Conservation (phyloP, 2,113 vertebrate species). For the Aix galericulata region DNA sequence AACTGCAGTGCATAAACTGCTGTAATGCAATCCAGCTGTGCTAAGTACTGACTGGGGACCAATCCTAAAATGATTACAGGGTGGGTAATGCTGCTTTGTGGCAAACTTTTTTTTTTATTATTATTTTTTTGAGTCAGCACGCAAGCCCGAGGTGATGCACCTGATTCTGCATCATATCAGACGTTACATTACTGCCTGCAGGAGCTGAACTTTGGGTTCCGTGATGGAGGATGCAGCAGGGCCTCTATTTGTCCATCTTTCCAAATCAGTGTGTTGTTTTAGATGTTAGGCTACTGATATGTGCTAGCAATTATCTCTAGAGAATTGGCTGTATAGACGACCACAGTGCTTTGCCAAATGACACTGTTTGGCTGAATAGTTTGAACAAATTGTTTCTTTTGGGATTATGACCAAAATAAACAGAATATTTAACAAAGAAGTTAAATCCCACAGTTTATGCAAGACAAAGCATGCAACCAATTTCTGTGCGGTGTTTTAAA, state of each 20-base stretch:
- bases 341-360: neutral
- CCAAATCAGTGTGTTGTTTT: neutral
- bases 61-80: neutral
- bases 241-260: neutral
- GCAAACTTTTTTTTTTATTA: neutral
- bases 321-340: neutral
- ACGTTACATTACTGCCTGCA: neutral
- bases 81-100: neutral
- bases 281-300: neutral
- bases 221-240: neutral
- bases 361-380: slow-evolving; percentile 48
- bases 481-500: slow-evolving; percentile 30
- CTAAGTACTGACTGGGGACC: neutral
- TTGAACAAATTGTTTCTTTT: slow-evolving; percentile 39
- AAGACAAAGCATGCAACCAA: neutral
- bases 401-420: slow-evolving; percentile 53
- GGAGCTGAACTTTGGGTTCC: neutral
- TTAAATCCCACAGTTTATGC: neutral
- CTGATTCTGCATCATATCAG: neutral
- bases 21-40: neutral
- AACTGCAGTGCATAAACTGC: neutral
- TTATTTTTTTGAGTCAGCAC: neutral
- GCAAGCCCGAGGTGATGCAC: neutral
- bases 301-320: neutral
- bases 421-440: slow-evolving; percentile 35